Base-by-base conservation (phyloP, 1,140 invertebrate genomes). In the Diachasmimorpha longicaudata region DNA sequence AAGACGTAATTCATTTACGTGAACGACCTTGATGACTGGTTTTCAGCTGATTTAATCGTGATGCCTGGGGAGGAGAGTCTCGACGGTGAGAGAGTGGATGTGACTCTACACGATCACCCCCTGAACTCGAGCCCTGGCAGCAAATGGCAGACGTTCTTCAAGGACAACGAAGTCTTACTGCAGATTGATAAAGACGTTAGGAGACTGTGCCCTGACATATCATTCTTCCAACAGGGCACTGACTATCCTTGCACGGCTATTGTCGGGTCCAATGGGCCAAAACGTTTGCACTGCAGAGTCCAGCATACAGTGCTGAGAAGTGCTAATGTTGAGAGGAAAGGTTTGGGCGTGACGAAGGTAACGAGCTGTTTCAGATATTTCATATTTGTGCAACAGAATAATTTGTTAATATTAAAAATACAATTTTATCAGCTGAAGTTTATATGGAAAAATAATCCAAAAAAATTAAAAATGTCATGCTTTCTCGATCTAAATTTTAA, bases 181-280 rank as follows among this genome's bases (percentile, higher is more conserved):
- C 97, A 99, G 91, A 99, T 99, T 82, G 97, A 99, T 86, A 99
- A 98, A 88, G 98, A 99, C 90, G 97, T 98, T 19, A 92, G 96
- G 93, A 92, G 98, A 21, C 85, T 99, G 0, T 99, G 96, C 90
- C 97, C 98, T 66, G 97, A 99, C 85, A 97, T 99, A 85, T 97
- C 96, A 73, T 99, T 99, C 88, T 99, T 99, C 87, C 97, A 98
- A 91, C 95, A 94, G 87, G 93, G 96, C 8, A 97, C 96, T 8
- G 94, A 97, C 72, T 97, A 93, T 90, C 96, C 96, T 19, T 96
- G 94, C 84, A 80, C 91, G 77, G 91, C 87, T 80, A 93, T 96
- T 81, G 93, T 94, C 0, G 91, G 92, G 85, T 93, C 92, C 80
- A 93, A 91, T 82, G 94, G 93, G 4, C 91, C 93, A 31, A 94